Evolutionary conservation across 1,140 invertebrate species (phyloP), one percentile per base, ranked within the genome.

Genomic region (Drosophila pseudoananassae): DNA sequence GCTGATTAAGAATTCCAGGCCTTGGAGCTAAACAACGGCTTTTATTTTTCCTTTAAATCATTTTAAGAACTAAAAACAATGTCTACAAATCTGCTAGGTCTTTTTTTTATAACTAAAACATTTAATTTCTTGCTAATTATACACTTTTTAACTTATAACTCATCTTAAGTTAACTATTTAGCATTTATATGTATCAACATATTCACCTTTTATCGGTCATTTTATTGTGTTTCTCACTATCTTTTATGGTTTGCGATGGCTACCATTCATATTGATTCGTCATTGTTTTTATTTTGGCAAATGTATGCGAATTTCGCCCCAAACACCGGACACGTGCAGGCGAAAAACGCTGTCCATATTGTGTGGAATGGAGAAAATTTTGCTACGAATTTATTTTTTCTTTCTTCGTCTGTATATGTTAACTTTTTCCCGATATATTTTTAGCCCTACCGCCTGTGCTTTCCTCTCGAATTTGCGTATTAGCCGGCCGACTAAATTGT

Each of bases 181-280:
- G 5, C 6, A 27, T 27, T 27, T 6, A 27, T 27, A 7, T 27
- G 5, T 7, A 27, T 27, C 6, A 27, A 27, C 6, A 6, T 27
- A 27, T 27, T 27, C 6, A 27, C 25, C 6, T 27, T 27, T 36
- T n/a, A 64, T 77, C 73, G 65, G 64, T 56, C 68, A 29, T 9
- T 38, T 65, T 33, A 55, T 58, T 31, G 46, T 20, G 6, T 4
- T n/a, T 6, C 15, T 15, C 38, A 15, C 43, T 55, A 33, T 40
- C 25, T 58, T 55, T 33, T 9, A n/a, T 15, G 17, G 9, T 49
- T 70, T 61, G 53, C 68, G 40, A 45, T 65, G 46, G 59, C 33
- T 47, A 27, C 33, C 50, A 15, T 36, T 50, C 10, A 61, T 69
- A 59, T 54, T 75, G 31, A 47, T 64, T 76, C n/a, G 33, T 14